These are phyloP conservation scores for Microtus ochrogaster DNA, from an alignment of 2,113 vertebrate genomes.

Conservation along the genomic window DNA sequence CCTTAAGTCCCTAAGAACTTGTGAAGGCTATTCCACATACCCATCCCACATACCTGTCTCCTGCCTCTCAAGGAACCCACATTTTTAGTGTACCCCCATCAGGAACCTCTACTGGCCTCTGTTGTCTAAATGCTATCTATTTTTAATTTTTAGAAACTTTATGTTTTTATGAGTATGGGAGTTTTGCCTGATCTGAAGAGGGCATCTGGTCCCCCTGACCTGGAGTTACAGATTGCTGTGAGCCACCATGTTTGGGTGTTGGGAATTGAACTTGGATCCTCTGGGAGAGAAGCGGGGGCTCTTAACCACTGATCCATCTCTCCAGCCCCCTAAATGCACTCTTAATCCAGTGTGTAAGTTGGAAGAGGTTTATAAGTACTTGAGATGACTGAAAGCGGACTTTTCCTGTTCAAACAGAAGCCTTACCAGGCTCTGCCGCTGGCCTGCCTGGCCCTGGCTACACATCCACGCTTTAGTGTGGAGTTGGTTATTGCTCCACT, in stretches of 20 bases:
- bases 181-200: not conserved
- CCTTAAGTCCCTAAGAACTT: not conserved
- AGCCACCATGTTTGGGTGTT: not conserved
- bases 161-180: not conserved
- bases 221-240: not conserved
- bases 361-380: constrained; percentile 26
- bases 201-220: not conserved
- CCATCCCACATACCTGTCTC: too few relatives aligned
- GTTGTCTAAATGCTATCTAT: not conserved
- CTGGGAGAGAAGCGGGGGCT: not conserved
- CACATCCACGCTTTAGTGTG: not conserved
- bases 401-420: not conserved
- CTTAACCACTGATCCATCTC: not conserved
- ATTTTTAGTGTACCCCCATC: not conserved
- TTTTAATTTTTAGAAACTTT: not conserved
- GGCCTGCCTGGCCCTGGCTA: not conserved
- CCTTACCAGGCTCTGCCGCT: not conserved
- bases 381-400: not conserved
- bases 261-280: not conserved
- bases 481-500: not conserved
- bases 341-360: not conserved
- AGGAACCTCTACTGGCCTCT: not conserved
- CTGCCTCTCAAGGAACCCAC: not conserved
- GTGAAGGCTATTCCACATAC: not conserved
- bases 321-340: not conserved